Percentiles rank a stretch among this genome's conserved stretches.
Evolutionary conservation across 2,113 vertebrate species (phyloP).

Genomic region (Misgurnus mizolepis): DNA sequence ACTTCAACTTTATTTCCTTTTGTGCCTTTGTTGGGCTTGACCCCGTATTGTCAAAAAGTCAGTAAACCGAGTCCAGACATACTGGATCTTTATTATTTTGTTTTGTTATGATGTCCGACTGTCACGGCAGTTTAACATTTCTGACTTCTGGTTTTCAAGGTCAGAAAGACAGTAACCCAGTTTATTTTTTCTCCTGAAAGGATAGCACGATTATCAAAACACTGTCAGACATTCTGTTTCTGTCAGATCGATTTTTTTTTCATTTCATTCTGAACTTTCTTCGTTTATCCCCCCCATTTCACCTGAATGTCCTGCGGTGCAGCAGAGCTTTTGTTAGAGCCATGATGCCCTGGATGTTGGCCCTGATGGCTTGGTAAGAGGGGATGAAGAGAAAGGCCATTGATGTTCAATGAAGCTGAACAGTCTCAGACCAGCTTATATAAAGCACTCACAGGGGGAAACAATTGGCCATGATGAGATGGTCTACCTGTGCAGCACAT

Average conservation of each 20-base stretch:
- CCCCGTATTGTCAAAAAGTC: too few species aligned
- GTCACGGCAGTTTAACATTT: not conserved
- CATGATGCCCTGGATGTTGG: constrained; percentile 33
- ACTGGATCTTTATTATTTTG: too few species aligned
- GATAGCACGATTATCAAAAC: not conserved
- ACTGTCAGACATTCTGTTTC: not conserved
- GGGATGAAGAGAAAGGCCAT: constrained; percentile 48
- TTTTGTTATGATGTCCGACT: not conserved
- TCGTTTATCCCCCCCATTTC: not conserved
- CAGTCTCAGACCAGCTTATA: constrained; percentile 53
- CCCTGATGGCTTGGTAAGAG: constrained; percentile 40
- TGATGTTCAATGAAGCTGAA: constrained; percentile 61
- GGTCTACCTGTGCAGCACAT: constrained; percentile 48
- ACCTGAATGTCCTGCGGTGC: constrained; percentile 6
- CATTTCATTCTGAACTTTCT: not conserved
- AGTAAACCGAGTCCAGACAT: too few species aligned
- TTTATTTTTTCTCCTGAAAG: not conserved
- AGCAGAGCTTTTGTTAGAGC: constrained; percentile 42
- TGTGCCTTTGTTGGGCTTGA: too few species aligned
- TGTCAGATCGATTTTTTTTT: not conserved
- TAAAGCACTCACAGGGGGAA: constrained; percentile 50
- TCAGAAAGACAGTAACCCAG: not conserved
- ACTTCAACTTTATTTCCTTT: too few species aligned
- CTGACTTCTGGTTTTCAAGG: not conserved
- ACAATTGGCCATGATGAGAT: constrained; percentile 55